Evolutionary conservation across 2,797 vertebrate genomes (phyloP), one percentile per base, ranked within the genome.

Genomic region (Novumbra hubbsi): DNA sequence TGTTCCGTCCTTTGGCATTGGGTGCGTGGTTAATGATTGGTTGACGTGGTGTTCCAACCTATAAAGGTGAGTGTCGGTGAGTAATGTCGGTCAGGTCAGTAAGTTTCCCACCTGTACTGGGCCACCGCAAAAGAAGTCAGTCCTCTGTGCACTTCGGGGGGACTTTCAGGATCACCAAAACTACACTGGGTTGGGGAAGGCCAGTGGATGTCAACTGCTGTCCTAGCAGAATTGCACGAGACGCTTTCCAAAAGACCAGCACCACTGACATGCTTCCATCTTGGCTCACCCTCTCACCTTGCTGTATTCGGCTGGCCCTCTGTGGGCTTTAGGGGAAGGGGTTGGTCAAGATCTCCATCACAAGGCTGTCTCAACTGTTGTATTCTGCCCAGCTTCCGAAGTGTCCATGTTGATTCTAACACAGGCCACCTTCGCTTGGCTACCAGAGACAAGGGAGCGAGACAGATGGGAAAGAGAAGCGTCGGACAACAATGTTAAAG

Each of bases 401-500:
- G 95, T 94, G 91, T 94, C 95, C 80, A 97, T 76, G 80, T 94
- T 93, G 70, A 98, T 94, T 93, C 95, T 94, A 92, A 98, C 95
- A 72, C 94, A 94, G 65, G 93, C 90, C 85, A 96, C 86, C 90
- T 95, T 96, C 90, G 98, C 96, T 87, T 95, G 93, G 92, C 96
- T 98, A 94, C 89, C 77, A 74, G 7, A 60, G 64, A 32, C 16
- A 17, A 21, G 38, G 24, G 17, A 50, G 21, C 49, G 27, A 68
- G 11, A 41, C 16, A 34, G 32, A 68, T 27, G 27, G 50, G 50
- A 38, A 2, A 66, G 38, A 57, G 66, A 60, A 34, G 66, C 0
- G 1, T 64, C 9, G 11, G 48, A 75, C 7, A 49, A 17, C 28
- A 4, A 41, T 21, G 70, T 32, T 60, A 5, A 60, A 34, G n/a